Conservation (phyloP, 2,888 invertebrate genomes). For the Agrochola circellaris region DNA sequence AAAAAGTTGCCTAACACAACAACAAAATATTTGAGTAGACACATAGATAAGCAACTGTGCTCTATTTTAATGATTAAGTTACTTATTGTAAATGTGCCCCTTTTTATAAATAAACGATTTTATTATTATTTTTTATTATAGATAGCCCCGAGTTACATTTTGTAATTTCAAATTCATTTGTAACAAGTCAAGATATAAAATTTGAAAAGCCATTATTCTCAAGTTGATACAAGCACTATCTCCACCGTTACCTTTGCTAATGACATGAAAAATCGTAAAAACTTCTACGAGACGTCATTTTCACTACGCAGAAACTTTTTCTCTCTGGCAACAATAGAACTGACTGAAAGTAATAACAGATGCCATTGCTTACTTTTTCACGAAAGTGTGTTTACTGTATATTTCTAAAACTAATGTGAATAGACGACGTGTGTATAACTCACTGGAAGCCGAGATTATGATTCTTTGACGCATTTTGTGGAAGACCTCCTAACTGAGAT, state of each 20-base stretch:
- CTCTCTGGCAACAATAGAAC: conserved; percentile 41
- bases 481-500: conserved; percentile 63
- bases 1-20: neutral
- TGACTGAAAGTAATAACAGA: conserved; percentile 64
- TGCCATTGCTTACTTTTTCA: conserved; percentile 64
- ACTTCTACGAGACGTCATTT: conserved; percentile 48
- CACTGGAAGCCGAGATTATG: conserved; percentile 85
- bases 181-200: conserved; percentile 35
- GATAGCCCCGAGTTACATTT: conserved; percentile 7
- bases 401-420: conserved; percentile 87
- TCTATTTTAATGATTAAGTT: too few species aligned
- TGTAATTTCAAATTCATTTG: conserved; percentile 31
- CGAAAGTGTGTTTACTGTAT: conserved; percentile 78
- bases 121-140: too few species aligned
- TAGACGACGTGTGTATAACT: conserved; percentile 83
- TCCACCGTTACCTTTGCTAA: conserved; percentile 44
- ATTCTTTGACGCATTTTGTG: conserved; percentile 73
- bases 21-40: neutral
- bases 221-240: conserved; percentile 21
- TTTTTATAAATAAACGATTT: too few species aligned
- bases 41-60: too few species aligned
- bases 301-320: conserved; percentile 39
- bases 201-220: conserved; percentile 32
- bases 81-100: too few species aligned
- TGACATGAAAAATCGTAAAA: conserved; percentile 51